A percentile compares a stretch with the other conserved stretches of the same genome.
Conservation (phyloP, 2,797 vertebrate species). For the Calcarius lapponicus region DNA sequence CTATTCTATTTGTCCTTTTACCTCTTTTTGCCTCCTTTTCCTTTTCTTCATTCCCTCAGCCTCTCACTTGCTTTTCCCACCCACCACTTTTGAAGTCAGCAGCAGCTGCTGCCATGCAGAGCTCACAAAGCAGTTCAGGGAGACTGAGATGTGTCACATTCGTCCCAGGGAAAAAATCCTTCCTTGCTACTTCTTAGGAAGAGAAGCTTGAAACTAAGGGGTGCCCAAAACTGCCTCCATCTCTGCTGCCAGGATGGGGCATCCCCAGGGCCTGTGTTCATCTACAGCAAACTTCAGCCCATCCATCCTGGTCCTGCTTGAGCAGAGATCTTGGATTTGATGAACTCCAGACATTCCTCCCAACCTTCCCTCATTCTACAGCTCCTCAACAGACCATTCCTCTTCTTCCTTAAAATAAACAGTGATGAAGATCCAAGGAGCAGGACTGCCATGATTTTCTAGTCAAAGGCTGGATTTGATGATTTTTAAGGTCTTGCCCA, state of each 20-base stretch:
- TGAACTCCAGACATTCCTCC: not conserved
- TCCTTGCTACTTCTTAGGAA: accelerated
- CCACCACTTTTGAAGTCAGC: not conserved
- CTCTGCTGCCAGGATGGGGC: not conserved
- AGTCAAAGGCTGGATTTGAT: not conserved
- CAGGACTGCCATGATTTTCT: not conserved
- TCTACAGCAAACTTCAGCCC: not conserved
- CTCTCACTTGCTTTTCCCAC: not conserved
- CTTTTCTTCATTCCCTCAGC: not conserved
- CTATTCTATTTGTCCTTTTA: not conserved
- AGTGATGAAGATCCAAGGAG: not conserved
- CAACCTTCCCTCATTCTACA: not conserved
- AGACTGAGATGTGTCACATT: accelerated
- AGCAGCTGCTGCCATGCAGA: not conserved
- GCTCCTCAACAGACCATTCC: not conserved
- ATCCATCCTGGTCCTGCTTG: not conserved
- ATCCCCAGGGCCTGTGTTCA: not conserved
- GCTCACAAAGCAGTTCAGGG: not conserved
- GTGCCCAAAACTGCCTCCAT: not conserved
- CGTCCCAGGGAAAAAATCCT: not conserved
- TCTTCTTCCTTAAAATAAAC: not conserved
- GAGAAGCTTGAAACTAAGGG: not conserved
- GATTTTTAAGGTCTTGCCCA: not conserved
- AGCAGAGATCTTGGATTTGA: not conserved
- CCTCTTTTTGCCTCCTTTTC: not conserved